Conservation (phyloP, 2,113 vertebrate species). For the Pseudonaja textilis region DNA sequence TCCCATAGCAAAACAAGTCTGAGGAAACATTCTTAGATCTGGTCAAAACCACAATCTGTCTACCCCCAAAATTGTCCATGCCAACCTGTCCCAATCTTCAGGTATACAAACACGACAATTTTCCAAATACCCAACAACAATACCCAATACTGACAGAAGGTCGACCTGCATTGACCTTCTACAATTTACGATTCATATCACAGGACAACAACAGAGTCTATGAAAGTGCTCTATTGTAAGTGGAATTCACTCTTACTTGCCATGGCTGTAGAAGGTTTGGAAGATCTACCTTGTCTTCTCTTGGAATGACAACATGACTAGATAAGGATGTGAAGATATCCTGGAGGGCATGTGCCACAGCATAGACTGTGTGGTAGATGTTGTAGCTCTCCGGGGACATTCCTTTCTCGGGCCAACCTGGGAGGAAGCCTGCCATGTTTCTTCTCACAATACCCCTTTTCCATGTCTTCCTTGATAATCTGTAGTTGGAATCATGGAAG, state of each 20-base stretch:
- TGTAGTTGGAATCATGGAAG: background rate
- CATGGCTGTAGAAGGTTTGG: background rate
- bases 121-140: background rate
- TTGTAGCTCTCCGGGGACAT: background rate
- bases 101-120: background rate
- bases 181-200: background rate
- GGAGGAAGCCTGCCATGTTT: background rate
- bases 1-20: background rate
- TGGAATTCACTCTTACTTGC: background rate
- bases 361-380: background rate
- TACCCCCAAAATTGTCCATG: background rate
- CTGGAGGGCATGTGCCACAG: constrained; percentile 13
- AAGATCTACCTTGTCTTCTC: background rate
- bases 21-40: background rate
- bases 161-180: background rate
- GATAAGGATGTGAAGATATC: background rate
- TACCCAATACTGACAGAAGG: background rate
- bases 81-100: background rate
- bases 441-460: background rate
- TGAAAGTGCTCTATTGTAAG: background rate
- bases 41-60: background rate
- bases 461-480: background rate
- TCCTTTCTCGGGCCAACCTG: background rate
- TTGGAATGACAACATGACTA: background rate
- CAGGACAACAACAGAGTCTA: background rate